Base-by-base conservation (phyloP, 2,888 invertebrate species). In the Cheilosia impressa region DNA sequence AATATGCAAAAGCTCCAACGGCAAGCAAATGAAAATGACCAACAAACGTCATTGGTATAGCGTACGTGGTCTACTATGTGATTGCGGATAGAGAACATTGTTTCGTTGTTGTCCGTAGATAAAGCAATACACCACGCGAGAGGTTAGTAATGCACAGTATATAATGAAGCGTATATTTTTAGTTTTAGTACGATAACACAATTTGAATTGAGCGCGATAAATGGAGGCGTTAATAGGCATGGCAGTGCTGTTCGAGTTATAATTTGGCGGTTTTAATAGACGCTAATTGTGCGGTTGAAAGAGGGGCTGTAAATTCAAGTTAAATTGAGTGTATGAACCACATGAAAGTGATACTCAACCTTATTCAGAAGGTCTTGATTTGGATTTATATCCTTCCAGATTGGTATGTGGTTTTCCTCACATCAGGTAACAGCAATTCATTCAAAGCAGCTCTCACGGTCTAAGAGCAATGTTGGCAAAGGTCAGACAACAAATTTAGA, bases 121-220 rank as follows among this genome's bases (percentile, higher is more conserved):
- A 34, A 34, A 38, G 47, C n/a, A 34, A 22, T 38, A 34, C 10
- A 27, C 9, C 17, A 1, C n/a, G 19, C n/a, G 34, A 41, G 34
- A 27, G 19, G 52, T 71, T 27, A 53, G 62, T 62, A 43, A 62
- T 53, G 45, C 41, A 41, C 27, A n/a, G 53, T 53, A 68, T 19
- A 13, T 52, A 24, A 47, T 7, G 6, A 47, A 47, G 22, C 27
- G 27, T 47, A 24, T 41, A n/a, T 13, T 63, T 47, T 63, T 31
- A 24, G 22, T 45, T 62, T 43, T 22, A 65, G 24, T 31, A 62
- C 27, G 65, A 57, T 45, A 65, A 19, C 47, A 45, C n/a, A 55
- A 10, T 65, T 75, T 47, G 65, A 66, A 58, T 65, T 65, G 62
- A 34, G 31, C 52, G 58, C 50, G 50, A 58, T 68, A 58, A 57